Conservation (phyloP, 2,113 vertebrate genomes). For the Percopsis transmontana region DNA sequence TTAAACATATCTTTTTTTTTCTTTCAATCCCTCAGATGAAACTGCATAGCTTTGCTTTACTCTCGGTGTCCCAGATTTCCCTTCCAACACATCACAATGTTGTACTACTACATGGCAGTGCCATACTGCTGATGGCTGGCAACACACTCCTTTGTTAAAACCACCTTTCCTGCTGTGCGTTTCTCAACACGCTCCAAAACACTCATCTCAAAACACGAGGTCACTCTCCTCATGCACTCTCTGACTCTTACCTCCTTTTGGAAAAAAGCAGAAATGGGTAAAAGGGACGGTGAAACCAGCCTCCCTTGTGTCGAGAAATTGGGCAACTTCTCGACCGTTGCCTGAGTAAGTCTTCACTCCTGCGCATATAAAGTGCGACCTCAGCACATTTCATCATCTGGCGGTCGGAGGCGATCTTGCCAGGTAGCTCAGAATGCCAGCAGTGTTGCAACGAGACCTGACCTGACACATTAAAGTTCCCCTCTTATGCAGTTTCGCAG, state of each 20-base stretch:
- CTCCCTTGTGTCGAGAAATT: constrained; percentile 54
- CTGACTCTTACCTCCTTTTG: constrained; percentile 49
- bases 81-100: constrained; percentile 23
- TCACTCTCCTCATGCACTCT: constrained; percentile 21
- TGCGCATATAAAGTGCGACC: constrained; percentile 37
- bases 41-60: constrained; percentile 57
- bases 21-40: constrained; percentile 59
- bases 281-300: constrained; percentile 54
- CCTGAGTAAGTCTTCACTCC: constrained; percentile 43
- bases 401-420: constrained; percentile 38
- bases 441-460: constrained; percentile 69
- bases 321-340: constrained; percentile 49
- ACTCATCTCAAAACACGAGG: not conserved
- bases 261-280: constrained; percentile 61
- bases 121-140: not conserved
- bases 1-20: constrained; percentile 51
- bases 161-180: not conserved
- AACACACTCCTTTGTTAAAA: not conserved
- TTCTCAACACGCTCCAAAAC: not conserved
- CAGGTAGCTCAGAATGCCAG: constrained; percentile 48
- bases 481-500: constrained; percentile 79
- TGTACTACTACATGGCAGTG: constrained; percentile 18
- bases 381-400: constrained; percentile 57
- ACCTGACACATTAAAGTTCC: constrained; percentile 78
- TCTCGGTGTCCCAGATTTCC: constrained; percentile 59